Evolutionary conservation across 2,797 vertebrate genomes (phyloP), one percentile per base, ranked within the genome.

Genomic region (Amblyopsis hoosieri): DNA sequence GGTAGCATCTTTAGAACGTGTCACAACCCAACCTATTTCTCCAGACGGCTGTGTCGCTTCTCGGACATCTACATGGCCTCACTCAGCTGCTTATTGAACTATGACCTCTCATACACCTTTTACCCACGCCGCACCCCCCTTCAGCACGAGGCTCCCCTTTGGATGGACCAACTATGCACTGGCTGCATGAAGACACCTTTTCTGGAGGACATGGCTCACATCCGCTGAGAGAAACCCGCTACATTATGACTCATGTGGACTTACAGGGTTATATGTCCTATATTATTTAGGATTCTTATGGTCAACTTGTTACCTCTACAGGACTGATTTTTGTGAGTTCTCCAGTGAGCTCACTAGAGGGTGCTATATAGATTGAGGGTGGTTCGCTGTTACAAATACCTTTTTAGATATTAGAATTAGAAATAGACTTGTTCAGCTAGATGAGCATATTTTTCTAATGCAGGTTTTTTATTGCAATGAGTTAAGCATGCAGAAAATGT

Each of bases 151-250:
- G 93, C 93, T 0, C 94, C 94, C 0, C 89, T 95, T 60, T 95
- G 94, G 94, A 94, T 95, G 92, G 94, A 95, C 72, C 94, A 95
- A 81, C 94, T 95, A 0, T 95, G 94, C 85, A 95, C 93, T 0
- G 93, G 93, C 74, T 95, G 93, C 87, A 90, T 91, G 91, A 94
- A 94, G 80, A 94, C 91, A 0, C 94, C 93, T 3, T 91, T 91
- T 59, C 77, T 93, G 71, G 93, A 94, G 29, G 93, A 94, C 65
- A 95, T 94, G 93, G 86, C 94, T 17, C 89, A 90, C 64, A 94
- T 95, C 59, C 89, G 93, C 85, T 95, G 90, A 91, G 76, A 37
- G 33, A 6, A 37, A 9, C 33, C 33, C 2, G 33, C 33, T 9
- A 9, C 33, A 9, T 37, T 37, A 7, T 37, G 33, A 9, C 33